These are phyloP conservation scores for Arge pagana DNA, from an alignment of 2,888 invertebrate genomes.

Conservation along the genomic window DNA sequence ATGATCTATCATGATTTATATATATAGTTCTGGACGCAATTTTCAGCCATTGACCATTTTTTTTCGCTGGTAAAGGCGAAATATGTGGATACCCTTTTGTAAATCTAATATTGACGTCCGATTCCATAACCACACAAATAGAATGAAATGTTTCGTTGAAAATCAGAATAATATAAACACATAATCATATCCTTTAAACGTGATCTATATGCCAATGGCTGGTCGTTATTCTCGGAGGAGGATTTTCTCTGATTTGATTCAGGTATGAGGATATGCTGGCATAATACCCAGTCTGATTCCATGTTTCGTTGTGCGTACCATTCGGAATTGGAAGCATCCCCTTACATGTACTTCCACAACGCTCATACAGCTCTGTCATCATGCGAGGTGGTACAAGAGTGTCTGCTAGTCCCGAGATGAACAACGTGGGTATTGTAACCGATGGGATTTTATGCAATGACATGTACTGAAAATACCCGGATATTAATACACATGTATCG, in stretches of 20 bases:
- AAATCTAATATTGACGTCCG: too few relatives aligned
- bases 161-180: conserved; percentile 3
- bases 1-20: conserved; percentile 8
- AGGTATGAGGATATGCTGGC: conserved; percentile 50
- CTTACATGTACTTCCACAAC: conserved; percentile 77
- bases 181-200: conserved; percentile 39
- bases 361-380: conserved; percentile 80
- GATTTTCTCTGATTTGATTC: conserved; percentile 48
- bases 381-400: conserved; percentile 87
- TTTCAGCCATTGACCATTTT: conserved; percentile 29
- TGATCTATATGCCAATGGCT: conserved; percentile 49
- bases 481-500: conserved; percentile 14
- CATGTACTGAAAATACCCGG: conserved; percentile 71
- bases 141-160: too few relatives aligned
- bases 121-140: too few relatives aligned
- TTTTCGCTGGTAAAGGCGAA: too few relatives aligned
- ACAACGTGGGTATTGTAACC: conserved; percentile 77
- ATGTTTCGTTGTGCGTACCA: conserved; percentile 94
- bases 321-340: conserved; percentile 76
- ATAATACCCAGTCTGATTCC: conserved; percentile 85
- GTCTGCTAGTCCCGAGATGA: conserved; percentile 88
- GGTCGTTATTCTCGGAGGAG: conserved; percentile 39
- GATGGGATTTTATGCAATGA: conserved; percentile 75
- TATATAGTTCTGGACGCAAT: conserved; percentile 32
- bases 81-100: too few relatives aligned